Evolutionary conservation across 1,140 invertebrate genomes (phyloP).

Genomic region (Dendroctonus valens): DNA sequence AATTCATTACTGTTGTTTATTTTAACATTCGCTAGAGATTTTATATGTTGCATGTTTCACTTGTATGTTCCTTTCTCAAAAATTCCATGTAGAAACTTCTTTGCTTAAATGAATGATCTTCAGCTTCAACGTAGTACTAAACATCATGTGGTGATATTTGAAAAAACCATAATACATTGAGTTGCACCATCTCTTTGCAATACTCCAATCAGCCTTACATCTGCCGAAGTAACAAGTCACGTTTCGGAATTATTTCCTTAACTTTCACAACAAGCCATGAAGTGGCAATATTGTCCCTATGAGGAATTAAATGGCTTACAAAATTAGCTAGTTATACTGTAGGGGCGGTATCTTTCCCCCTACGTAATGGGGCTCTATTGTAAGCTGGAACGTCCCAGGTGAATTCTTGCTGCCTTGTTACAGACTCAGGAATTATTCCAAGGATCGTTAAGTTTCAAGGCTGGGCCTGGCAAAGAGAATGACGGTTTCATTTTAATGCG

Average conservation of each 20-base stretch:
- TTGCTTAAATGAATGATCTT: background rate
- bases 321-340: constrained; percentile 17
- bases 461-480: background rate
- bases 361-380: constrained; percentile 25
- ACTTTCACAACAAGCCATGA: background rate
- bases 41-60: too few relatives aligned
- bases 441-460: constrained; percentile 12
- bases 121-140: background rate
- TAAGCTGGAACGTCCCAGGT: constrained; percentile 23
- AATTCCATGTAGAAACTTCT: background rate
- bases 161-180: too few relatives aligned
- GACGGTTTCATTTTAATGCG: too few relatives aligned
- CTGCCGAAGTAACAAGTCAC: background rate
- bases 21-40: too few relatives aligned
- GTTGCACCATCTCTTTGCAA: too few relatives aligned
- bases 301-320: constrained; percentile 26
- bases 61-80: background rate
- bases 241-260: constrained; percentile 7
- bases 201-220: too few relatives aligned
- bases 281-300: constrained; percentile 19
- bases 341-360: constrained; percentile 17
- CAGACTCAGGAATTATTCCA: constrained; percentile 7
- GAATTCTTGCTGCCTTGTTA: constrained; percentile 20
- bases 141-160: too few relatives aligned
- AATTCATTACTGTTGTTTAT: too few relatives aligned